Evolutionary conservation across 92 coral and sea anemone genomes (phyloP).

Genomic region (Umimayanthus kanabou): DNA sequence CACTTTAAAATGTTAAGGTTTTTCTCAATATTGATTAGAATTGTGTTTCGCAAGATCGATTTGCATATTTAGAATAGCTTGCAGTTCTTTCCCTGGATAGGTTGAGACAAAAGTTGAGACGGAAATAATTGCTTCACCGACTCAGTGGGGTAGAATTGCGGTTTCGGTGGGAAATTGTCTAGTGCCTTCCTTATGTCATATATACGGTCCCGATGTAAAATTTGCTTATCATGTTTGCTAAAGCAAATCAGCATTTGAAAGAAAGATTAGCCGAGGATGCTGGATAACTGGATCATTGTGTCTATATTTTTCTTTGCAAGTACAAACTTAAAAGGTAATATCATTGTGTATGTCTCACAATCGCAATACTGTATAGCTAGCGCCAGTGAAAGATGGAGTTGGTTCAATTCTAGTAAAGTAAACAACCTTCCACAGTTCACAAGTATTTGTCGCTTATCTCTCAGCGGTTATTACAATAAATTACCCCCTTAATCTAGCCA

Average conservation of each 20-base stretch:
- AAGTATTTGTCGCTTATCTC: neutral
- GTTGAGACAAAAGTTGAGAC: neutral
- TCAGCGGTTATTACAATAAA: neutral
- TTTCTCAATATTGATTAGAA: neutral
- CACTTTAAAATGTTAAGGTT: neutral
- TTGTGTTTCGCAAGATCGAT: slow-evolving; percentile 1
- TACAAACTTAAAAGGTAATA: neutral
- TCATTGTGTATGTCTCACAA: neutral
- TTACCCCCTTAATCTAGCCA: neutral
- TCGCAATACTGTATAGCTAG: neutral
- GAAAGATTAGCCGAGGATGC: slow-evolving; percentile 2
- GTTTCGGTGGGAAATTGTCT: neutral
- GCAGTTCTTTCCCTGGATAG: neutral
- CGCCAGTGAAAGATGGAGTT: neutral
- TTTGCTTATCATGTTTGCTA: neutral
- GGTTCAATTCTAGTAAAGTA: neutral
- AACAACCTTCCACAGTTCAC: neutral
- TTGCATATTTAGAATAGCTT: slow-evolving; percentile 24
- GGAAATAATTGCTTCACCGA: neutral
- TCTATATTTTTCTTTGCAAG: neutral
- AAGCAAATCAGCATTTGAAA: neutral
- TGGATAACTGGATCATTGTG: neutral
- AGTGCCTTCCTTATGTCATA: neutral
- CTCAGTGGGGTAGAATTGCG: neutral
- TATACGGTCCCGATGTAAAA: neutral